Conservation (phyloP, 1,140 invertebrate species). For the Aporrectodea caliginosa region DNA sequence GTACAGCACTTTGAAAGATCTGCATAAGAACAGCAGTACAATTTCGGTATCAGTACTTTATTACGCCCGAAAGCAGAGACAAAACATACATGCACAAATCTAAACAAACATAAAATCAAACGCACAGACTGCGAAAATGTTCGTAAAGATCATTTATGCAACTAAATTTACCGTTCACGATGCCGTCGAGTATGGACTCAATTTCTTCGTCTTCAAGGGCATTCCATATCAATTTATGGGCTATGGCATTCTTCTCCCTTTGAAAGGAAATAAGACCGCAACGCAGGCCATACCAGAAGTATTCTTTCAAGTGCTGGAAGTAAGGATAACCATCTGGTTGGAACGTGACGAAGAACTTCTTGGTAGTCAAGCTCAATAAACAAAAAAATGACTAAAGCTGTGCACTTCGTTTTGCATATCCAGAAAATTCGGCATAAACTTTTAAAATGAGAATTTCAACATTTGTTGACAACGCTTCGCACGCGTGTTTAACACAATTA, state of each 20-base stretch:
- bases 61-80: no score
- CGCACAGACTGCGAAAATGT: no score
- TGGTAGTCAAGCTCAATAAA: neutral
- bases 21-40: no score
- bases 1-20: no score
- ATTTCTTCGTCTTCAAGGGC: neutral
- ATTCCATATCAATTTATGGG: neutral
- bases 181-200: no score
- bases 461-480: neutral
- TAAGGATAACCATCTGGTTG: neutral
- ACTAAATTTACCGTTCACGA: no score
- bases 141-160: no score
- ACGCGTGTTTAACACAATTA: conserved; percentile 1
- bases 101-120: no score
- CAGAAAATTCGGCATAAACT: conserved; percentile 2
- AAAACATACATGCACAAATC: no score
- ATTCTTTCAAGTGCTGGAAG: neutral
- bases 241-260: neutral
- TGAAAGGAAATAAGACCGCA: neutral
- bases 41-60: no score
- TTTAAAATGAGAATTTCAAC: neutral
- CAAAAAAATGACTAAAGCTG: neutral
- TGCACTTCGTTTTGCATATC: neutral
- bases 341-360: neutral
- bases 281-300: neutral